These are phyloP conservation scores for Montifringilla adamsi DNA, from an alignment of 2,113 vertebrate species.

Conservation along the genomic window DNA sequence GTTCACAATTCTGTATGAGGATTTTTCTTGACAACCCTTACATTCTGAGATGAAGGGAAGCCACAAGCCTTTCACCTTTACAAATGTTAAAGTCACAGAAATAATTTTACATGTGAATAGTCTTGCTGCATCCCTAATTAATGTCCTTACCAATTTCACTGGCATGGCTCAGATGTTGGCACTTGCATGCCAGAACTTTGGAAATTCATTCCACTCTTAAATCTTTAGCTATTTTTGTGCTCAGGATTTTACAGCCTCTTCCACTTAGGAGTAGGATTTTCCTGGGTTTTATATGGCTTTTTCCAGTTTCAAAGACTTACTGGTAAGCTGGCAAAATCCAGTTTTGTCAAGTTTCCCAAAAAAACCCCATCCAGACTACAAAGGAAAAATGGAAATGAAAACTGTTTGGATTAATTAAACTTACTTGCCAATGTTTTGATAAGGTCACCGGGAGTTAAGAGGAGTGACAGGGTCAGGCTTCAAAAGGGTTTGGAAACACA, in stretches of 20 bases:
- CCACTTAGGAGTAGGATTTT: neutral
- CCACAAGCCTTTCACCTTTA: neutral
- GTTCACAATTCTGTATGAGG: neutral
- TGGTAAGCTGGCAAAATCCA: neutral
- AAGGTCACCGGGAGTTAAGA: neutral
- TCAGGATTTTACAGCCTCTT: neutral
- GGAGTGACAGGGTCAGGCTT: neutral
- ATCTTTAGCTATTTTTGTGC: neutral
- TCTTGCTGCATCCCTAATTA: neutral
- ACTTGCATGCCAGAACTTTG: neutral
- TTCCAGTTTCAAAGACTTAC: neutral
- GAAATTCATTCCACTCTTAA: neutral
- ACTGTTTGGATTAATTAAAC: neutral
- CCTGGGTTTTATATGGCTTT: neutral
- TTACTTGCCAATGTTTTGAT: neutral
- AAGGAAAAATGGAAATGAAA: neutral
- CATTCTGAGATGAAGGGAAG: neutral
- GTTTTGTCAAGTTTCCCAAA: neutral
- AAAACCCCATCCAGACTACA: neutral
- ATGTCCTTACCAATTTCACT: neutral
- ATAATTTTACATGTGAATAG: neutral
- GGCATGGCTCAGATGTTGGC: neutral
- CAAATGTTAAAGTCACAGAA: neutral
- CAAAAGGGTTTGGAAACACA: neutral
- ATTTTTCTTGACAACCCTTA: neutral